Percentiles rank a stretch among this genome's conserved stretches.
These are phyloP conservation scores for Drosophila lini DNA, from an alignment of 1,140 invertebrate species.

Conservation along the genomic window DNA sequence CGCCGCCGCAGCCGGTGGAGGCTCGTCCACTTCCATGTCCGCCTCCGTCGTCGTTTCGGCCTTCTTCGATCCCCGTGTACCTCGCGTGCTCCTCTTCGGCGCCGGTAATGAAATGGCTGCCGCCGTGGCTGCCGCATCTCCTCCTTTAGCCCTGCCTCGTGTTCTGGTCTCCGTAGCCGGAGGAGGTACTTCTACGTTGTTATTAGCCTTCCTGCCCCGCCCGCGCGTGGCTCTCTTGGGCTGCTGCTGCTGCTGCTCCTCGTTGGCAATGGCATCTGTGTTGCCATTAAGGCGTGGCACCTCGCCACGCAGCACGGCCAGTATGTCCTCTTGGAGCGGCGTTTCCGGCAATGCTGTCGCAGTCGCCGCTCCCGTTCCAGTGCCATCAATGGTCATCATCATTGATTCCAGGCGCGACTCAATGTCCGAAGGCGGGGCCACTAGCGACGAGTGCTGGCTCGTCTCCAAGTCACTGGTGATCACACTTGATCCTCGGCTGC, in stretches of 20 bases:
- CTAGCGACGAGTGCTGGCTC: constrained; percentile 82
- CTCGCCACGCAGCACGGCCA: constrained; percentile 76
- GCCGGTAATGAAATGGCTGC: constrained; percentile 11
- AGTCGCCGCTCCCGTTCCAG: background rate
- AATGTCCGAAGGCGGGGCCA: constrained; percentile 83
- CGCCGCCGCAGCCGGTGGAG: constrained; percentile 13
- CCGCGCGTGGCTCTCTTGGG: constrained; percentile 59
- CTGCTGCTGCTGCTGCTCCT: constrained; percentile 15
- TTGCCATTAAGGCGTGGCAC: constrained; percentile 62
- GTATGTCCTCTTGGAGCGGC: constrained; percentile 79
- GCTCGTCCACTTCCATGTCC: constrained; percentile 45
- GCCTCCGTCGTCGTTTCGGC: constrained; percentile 15
- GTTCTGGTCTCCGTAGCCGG: constrained; percentile 47
- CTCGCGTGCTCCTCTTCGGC: constrained; percentile 62
- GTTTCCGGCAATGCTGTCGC: constrained; percentile 34
- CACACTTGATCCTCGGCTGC: constrained; percentile 80
- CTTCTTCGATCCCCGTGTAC: constrained; percentile 40
- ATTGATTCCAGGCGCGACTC: constrained; percentile 80
- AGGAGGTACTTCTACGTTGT: constrained; percentile 8
- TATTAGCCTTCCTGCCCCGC: constrained; percentile 48
- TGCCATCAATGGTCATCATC: constrained; percentile 82
- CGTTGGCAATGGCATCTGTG: constrained; percentile 2
- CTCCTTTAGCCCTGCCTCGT: constrained; percentile 45
- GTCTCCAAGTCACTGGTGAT: constrained; percentile 83
- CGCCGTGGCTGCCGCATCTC: constrained; percentile 12